Evolutionary conservation across 2,113 vertebrate genomes (phyloP).

Genomic region (Orycteropus afer): DNA sequence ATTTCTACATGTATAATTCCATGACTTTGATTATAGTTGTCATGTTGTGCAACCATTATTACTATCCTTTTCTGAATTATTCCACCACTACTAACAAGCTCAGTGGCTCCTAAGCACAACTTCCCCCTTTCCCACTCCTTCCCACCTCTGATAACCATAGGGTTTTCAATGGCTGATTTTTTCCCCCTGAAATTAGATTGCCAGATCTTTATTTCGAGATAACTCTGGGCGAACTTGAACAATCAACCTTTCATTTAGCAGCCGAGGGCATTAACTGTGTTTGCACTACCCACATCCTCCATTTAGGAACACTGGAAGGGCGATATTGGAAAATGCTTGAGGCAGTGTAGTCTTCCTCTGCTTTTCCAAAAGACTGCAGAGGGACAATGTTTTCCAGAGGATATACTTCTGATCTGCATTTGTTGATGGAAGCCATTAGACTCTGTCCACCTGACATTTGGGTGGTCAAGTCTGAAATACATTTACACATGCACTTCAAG

Average conservation of each 20-base stretch:
- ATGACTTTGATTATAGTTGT: neutral
- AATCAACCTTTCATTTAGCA: neutral
- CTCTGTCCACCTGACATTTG: conserved; percentile 30
- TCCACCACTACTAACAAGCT: neutral
- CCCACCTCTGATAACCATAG: neutral
- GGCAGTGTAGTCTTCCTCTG: neutral
- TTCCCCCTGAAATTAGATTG: neutral
- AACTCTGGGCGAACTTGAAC: neutral
- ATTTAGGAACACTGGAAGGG: neutral
- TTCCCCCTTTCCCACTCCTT: neutral
- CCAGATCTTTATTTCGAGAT: neutral
- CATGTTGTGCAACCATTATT: neutral
- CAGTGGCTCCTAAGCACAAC: neutral
- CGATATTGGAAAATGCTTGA: neutral
- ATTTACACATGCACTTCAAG: conserved; percentile 6
- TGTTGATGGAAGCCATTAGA: conserved; percentile 7
- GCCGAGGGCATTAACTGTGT: neutral
- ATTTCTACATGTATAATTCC: neutral
- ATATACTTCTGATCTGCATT: neutral
- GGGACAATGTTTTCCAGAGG: neutral
- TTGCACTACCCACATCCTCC: neutral
- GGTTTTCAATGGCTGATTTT: neutral
- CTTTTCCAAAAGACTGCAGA: neutral
- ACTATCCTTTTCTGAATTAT: neutral
- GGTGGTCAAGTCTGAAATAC: conserved; percentile 7